Conservation (phyloP, 1,140 invertebrate species). For the Aricia agestis region DNA sequence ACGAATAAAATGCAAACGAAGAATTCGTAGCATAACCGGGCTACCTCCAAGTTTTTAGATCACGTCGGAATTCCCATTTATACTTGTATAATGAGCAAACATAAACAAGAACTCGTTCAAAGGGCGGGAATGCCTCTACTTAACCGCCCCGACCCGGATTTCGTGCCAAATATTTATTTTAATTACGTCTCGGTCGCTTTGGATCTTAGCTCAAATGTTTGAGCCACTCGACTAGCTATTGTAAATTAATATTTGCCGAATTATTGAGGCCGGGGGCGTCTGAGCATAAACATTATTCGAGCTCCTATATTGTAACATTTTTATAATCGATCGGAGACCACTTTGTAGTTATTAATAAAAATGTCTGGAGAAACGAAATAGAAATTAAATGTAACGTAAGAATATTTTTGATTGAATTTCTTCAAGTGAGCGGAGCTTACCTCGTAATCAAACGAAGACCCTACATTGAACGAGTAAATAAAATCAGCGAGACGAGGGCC, state of each 20-base stretch:
- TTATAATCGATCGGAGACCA: background rate
- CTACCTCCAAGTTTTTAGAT: slow-evolving; percentile 42
- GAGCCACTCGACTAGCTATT: slow-evolving; percentile 41
- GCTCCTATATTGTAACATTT: background rate
- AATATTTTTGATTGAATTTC: slow-evolving; percentile 19
- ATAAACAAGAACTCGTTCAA: slow-evolving; percentile 71
- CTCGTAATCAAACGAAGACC: slow-evolving; percentile 41
- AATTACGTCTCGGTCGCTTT: slow-evolving; percentile 62
- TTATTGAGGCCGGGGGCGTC: background rate
- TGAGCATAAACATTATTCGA: background rate
- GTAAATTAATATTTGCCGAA: slow-evolving; percentile 40
- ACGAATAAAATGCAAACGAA: slow-evolving; percentile 12
- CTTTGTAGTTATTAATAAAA: background rate
- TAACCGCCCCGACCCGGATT: slow-evolving; percentile 64
- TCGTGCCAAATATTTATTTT: slow-evolving; percentile 72
- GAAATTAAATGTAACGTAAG: slow-evolving; percentile 3
- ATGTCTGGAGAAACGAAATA: background rate
- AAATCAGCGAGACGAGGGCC: slow-evolving; percentile 27
- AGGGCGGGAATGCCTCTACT: slow-evolving; percentile 65
- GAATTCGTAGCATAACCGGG: background rate
- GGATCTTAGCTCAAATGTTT: slow-evolving; percentile 53
- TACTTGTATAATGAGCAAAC: slow-evolving; percentile 70
- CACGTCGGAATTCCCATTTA: slow-evolving; percentile 60
- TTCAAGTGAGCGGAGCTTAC: slow-evolving; percentile 21
- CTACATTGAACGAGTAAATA: slow-evolving; percentile 38